phyloP scores from a whole-genome alignment of 2,888 invertebrate genomes.

The Yponomeuta plumbellus region DNA sequence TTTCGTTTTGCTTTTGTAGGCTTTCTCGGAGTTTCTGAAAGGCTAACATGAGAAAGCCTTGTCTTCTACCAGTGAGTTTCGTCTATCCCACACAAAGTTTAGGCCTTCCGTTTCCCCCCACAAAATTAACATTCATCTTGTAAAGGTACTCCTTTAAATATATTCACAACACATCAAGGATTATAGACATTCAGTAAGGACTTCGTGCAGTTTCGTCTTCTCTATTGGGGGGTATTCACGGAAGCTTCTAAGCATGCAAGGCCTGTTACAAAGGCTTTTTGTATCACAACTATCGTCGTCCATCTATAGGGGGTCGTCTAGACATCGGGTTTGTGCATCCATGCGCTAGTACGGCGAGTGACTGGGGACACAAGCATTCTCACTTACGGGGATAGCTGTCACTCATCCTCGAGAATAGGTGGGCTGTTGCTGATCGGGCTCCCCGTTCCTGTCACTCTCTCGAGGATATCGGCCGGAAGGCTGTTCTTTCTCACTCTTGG shows the following conservation, averaged over 20 bases:
- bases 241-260: conserved; percentile 68
- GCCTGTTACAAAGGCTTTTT: conserved; percentile 23
- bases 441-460: conserved; percentile 43
- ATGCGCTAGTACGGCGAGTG: neutral
- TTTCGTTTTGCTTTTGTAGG: neutral
- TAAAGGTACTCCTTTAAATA: neutral
- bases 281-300: neutral
- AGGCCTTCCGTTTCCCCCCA: neutral
- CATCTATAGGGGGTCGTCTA: neutral
- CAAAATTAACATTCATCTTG: neutral
- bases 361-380: conserved; percentile 31
- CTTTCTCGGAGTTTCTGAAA: neutral
- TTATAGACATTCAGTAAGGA: conserved; percentile 32
- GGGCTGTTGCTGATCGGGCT: conserved; percentile 32
- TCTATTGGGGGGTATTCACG: conserved; percentile 36
- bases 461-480: conserved; percentile 61
- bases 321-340: neutral
- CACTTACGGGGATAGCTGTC: conserved; percentile 69
- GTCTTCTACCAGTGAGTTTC: neutral
- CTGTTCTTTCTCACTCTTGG: conserved; percentile 65
- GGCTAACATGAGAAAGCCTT: no score
- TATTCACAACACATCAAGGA: conserved; percentile 23
- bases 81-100: neutral
- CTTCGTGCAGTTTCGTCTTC: conserved; percentile 56
- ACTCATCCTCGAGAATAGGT: conserved; percentile 50